These are phyloP conservation scores for Melanotus villosus DNA, from an alignment of 2,888 invertebrate genomes.

Conservation along the genomic window DNA sequence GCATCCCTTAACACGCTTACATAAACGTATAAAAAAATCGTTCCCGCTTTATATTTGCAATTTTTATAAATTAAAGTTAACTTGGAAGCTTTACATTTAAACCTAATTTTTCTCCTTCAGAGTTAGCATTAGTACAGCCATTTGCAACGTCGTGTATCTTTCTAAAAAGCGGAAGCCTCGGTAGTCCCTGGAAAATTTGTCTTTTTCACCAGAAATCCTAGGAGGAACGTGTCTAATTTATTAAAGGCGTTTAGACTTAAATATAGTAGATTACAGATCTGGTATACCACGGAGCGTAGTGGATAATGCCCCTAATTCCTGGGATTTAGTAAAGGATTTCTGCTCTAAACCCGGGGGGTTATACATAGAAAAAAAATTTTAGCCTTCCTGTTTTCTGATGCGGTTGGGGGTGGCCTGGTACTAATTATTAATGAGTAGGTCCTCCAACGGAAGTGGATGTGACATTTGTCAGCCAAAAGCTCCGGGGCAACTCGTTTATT, in stretches of 20 bases:
- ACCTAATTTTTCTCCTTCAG: too few species aligned
- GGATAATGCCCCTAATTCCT: constrained; percentile 8
- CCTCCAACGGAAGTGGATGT: constrained; percentile 5
- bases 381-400: constrained; percentile 8
- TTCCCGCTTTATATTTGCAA: too few species aligned
- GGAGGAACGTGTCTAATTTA: constrained; percentile 13
- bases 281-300: constrained; percentile 8
- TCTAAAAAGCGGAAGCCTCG: neutral
- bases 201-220: constrained; percentile 4
- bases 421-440: constrained; percentile 13
- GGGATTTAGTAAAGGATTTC: constrained; percentile 7
- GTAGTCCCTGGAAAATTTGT: neutral
- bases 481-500: constrained; percentile 13
- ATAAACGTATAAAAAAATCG: too few species aligned
- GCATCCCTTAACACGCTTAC: too few species aligned
- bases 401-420: neutral
- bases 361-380: neutral
- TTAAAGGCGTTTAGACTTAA: constrained; percentile 15
- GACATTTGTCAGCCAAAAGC: constrained; percentile 12
- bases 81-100: too few species aligned
- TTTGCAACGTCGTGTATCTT: neutral
- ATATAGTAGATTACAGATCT: constrained; percentile 16
- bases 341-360: neutral
- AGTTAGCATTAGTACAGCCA: too few species aligned
- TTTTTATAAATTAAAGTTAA: too few species aligned